Base-by-base conservation (phyloP, 2,113 vertebrate species). In the Dascyllus trimaculatus region DNA sequence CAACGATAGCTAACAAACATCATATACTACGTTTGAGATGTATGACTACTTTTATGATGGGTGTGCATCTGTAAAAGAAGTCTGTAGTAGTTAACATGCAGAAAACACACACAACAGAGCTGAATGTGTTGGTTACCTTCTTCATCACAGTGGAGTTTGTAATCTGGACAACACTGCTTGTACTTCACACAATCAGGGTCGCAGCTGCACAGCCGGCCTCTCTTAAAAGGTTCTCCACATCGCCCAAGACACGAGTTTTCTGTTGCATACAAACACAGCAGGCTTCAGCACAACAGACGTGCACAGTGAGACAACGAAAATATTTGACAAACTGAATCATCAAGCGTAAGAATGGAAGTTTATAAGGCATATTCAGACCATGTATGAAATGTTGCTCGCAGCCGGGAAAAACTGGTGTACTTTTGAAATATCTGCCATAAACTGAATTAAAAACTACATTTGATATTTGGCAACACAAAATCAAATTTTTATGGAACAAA, bases 91-190 rank as follows among this genome's bases (percentile, higher is more conserved):
- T 71, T 22, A 35, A 24, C 75, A 56, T 78, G 84, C 70, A 1
- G 21, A 40, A 32, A 43, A 29, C 29, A 29, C 1, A 72, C 45
- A 58, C 2, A 35, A 40, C 38, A 68, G 40, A n/a, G 2, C 38
- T 40, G 53, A 66, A 14, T 1, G 0, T 24, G 35, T 19, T 53
- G 15, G 8, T 96, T 87, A 97, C 98, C 95, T 70, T 92, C 83
- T 46, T 54, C 84, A 59, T 85, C 89, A 8, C 98, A 99, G 59
- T 95, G 77, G 0, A 2, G 1, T 0, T 45, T 17, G 0, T 93
- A 96, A 80, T 99, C 98, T 0, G 94, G 43, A 56, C 98, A 99
- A 78, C 98, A 99, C 73, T 98, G 97, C 22, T 87, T 94, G 1
- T 70, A 98, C 3, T 82, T 85, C 0, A 46, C 11, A 52, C 98